These are phyloP conservation scores for Lethenteron reissneri DNA, from an alignment of 2,113 vertebrate genomes.

Conservation along the genomic window DNA sequence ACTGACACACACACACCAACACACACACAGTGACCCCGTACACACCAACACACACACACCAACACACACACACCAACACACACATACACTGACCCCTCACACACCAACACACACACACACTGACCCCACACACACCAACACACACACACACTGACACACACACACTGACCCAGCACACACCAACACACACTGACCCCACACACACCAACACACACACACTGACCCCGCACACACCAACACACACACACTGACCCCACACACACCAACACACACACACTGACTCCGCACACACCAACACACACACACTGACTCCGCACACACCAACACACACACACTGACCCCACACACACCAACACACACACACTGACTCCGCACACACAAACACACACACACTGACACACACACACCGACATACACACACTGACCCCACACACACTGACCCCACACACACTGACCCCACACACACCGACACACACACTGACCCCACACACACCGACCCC, in stretches of 20 bases:
- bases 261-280: too few species aligned
- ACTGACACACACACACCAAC: not conserved
- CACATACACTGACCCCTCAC: too few species aligned
- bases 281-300: too few species aligned
- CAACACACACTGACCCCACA: not conserved
- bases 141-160: not conserved
- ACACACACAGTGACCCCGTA: not conserved
- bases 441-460: not conserved
- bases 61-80: too few species aligned
- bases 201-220: not conserved
- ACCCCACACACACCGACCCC: not conserved
- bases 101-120: not conserved
- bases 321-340: not conserved
- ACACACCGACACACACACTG: not conserved
- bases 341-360: too few species aligned
- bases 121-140: not conserved
- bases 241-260: too few species aligned
- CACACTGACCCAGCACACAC: not conserved
- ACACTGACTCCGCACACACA: not conserved
- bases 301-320: too few species aligned
- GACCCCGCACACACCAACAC: too few species aligned
- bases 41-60: too few species aligned
- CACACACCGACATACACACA: too few species aligned
- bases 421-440: not conserved
- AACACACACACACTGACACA: not conserved